Evolutionary conservation across 2,888 invertebrate species (phyloP), one percentile per base, ranked within the genome.

Genomic region (Cryptus viduatorius): DNA sequence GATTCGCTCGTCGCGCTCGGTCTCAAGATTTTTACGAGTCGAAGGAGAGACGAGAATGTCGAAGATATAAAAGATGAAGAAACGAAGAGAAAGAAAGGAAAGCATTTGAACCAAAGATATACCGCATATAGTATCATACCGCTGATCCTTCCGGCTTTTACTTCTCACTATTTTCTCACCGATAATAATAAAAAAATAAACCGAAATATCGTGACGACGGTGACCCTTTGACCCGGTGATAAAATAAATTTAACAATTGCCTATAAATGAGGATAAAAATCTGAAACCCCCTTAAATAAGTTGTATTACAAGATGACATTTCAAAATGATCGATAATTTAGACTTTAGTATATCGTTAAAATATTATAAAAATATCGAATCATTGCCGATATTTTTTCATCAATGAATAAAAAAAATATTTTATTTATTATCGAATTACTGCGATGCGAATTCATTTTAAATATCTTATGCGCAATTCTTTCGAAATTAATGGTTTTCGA

Each of bases 1-100:
- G 78, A 78, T 68, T 75, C 78, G 73, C 69, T 79, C 73, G 61
- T 69, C 69, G 77, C 69, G 77, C 73, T 73, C 78, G 56, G 44
- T 48, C 64, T 42, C 50, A 64, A 79, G 31, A 48, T 59, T 73
- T 56, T 82, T 72, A 73, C 46, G 29, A 73, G 29, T 61, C n/a
- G 46, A 75, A 37, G 19, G 24, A 50, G 76, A 76, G 73, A 75
- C 48, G 64, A 31, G 73, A 73, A 61, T 61, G 37, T 16, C 64
- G 64, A 64, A 48, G 48, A 44, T 29, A 61, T 29, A 31, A 46
- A 42, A 64, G 75, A 46, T 4, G 37, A 24, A 53, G 53, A 42
- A 53, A 65, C 8, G 50, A 65, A n/a, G 29, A 68, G 68, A 68
- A 68, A 44, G 68, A 46, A 68, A 4, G 48, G 68, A 37, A 53